These are phyloP conservation scores for Poeciliopsis infans DNA, from an alignment of 2,797 vertebrate genomes.

Conservation along the genomic window DNA sequence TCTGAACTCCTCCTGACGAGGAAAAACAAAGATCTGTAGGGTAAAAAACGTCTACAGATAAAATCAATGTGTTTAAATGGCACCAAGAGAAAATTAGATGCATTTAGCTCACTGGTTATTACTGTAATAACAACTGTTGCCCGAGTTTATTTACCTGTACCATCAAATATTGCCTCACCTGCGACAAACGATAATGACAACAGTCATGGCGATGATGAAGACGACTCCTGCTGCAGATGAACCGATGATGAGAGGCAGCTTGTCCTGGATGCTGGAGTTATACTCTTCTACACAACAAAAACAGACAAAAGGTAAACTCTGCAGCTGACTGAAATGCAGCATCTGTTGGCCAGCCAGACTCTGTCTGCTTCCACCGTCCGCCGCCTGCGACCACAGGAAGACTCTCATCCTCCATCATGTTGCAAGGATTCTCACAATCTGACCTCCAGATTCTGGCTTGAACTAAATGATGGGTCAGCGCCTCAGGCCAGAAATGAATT, in stretches of 20 bases:
- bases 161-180: conserved; percentile 80
- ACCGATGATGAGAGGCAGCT: conserved; percentile 93
- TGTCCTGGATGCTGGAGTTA: conserved; percentile 93
- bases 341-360: no score
- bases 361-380: no score
- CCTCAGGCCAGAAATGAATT: no score
- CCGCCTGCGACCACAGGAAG: no score
- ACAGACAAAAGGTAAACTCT: not conserved
- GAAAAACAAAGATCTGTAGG: conserved; percentile 61
- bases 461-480: not conserved
- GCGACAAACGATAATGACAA: conserved; percentile 90
- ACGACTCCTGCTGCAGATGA: conserved; percentile 90
- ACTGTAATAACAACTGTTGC: not conserved
- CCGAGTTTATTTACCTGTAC: not conserved
- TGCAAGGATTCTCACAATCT: not conserved
- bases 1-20: conserved; percentile 89
- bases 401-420: not conserved
- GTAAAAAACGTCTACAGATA: not conserved
- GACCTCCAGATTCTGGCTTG: not conserved
- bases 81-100: not conserved
- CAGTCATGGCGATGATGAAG: conserved; percentile 90
- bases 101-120: not conserved
- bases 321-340: not conserved
- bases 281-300: conserved; percentile 85
- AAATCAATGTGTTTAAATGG: not conserved